phyloP scores from a whole-genome alignment of 1,140 invertebrate genomes.

The Chrysopa pallens region DNA sequence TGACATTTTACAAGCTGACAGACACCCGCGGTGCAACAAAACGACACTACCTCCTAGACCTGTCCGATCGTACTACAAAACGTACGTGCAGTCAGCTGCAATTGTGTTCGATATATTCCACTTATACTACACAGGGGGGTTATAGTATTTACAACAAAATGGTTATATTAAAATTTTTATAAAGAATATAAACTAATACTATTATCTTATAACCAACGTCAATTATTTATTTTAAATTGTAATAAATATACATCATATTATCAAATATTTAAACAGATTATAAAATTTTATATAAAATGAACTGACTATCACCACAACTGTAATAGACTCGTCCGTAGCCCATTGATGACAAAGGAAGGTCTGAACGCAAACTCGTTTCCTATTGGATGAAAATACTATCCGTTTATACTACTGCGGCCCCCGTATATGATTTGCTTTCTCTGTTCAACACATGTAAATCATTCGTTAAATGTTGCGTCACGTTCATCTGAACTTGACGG shows the following conservation, averaged over 20 bases:
- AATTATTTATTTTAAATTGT: too few species aligned
- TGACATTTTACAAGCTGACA: background rate
- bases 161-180: too few species aligned
- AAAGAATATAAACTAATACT: too few species aligned
- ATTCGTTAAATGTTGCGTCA: background rate
- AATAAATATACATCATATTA: too few species aligned
- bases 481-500: background rate
- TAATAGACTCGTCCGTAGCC: slow-evolving; percentile 18
- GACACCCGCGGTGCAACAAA: background rate
- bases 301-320: slow-evolving; percentile 3
- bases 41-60: slow-evolving; percentile 6
- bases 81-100: slow-evolving; percentile 16
- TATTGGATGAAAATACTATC: slow-evolving; percentile 14
- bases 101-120: slow-evolving; percentile 13
- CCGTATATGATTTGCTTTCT: background rate
- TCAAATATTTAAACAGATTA: too few species aligned
- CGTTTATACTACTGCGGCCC: background rate
- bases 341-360: slow-evolving; percentile 26
- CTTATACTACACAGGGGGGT: slow-evolving; percentile 16
- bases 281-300: too few species aligned
- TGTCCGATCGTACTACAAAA: slow-evolving; percentile 15
- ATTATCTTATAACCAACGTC: too few species aligned
- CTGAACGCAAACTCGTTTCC: slow-evolving; percentile 15
- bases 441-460: background rate
- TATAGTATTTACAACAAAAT: background rate